Percentiles rank a stretch among this genome's conserved stretches.
These are phyloP conservation scores for Rhodinocichla rosea DNA, from an alignment of 2,113 vertebrate genomes.

Conservation along the genomic window DNA sequence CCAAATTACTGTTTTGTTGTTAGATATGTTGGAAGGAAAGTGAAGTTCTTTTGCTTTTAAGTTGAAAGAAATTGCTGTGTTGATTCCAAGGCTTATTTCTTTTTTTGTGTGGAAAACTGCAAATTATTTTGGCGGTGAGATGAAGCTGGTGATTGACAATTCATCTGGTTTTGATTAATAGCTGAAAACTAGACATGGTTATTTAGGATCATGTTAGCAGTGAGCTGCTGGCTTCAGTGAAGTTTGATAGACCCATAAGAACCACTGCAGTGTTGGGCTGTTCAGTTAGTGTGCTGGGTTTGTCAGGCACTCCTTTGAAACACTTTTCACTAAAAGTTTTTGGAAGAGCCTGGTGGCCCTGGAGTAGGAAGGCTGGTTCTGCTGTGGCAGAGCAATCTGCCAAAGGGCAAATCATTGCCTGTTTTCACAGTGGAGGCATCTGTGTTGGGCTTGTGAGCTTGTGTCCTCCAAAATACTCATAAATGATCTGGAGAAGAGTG, in stretches of 20 bases:
- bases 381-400: neutral
- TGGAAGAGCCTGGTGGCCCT: rapidly evolving
- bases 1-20: constrained; percentile 53
- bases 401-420: neutral
- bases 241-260: neutral
- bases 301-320: neutral
- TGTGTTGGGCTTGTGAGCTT: neutral
- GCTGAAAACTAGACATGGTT: neutral
- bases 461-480: neutral
- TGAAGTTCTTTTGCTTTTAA: constrained; percentile 32
- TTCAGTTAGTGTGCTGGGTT: neutral
- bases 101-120: neutral
- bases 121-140: constrained; percentile 5
- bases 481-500: neutral
- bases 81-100: neutral
- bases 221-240: neutral
- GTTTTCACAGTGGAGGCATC: neutral
- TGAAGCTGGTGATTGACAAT: neutral
- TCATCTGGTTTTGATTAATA: neutral
- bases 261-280: neutral
- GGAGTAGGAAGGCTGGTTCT: neutral
- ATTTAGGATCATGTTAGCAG: neutral
- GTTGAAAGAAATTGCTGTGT: neutral
- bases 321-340: neutral
- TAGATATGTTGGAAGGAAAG: constrained; percentile 40